Evolutionary conservation across 2,888 invertebrate species (phyloP), one percentile per base, ranked within the genome.

Genomic region (Pteria penguin): DNA sequence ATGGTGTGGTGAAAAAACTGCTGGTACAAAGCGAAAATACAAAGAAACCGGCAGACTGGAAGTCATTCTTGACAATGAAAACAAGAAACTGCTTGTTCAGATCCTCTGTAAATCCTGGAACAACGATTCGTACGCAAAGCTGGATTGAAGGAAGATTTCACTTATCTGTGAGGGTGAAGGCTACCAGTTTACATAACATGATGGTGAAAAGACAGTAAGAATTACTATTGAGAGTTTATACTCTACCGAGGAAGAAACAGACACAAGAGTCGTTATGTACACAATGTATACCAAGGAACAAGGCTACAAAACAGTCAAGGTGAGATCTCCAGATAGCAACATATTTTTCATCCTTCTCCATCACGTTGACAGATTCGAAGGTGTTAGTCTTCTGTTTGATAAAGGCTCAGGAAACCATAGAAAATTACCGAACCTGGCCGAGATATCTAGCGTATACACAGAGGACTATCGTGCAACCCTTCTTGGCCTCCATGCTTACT

Each of bases 291-390:
- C 45, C 14, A 61, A 75, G 27, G 66, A 65, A 8, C 32, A 33
- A 24, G 72, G 75, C 14, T 79, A 71, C 31, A 58, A 78, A 58
- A 36, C 22, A 52, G 62, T 72, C 31, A 32, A 52, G 31, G 70
- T 75, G n/a, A 78, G 62, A 54, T 71, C 57, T 36, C 76, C 76
- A 75, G 81, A 76, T 60, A 72, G 32, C 33, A 76, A 81, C 54
- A 69, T 79, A 14, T 76, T 76, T 61, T 72, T 79, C 55, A 69
- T 76, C n/a, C 36, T 76, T 27, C 57, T 78, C 2, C 68, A 76
- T 31, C 71, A 77, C 67, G 66, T 65, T 31, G 18, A 14, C 18
- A 33, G 14, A 8, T 26, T 75, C 24, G 67, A 65, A n/a, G 55
- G 60, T n/a, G 22, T 26, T 2, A 69, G 36, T 26, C 29, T 76